phyloP scores from a whole-genome alignment of 2,888 invertebrate genomes.

The Ophion slaviceki region DNA sequence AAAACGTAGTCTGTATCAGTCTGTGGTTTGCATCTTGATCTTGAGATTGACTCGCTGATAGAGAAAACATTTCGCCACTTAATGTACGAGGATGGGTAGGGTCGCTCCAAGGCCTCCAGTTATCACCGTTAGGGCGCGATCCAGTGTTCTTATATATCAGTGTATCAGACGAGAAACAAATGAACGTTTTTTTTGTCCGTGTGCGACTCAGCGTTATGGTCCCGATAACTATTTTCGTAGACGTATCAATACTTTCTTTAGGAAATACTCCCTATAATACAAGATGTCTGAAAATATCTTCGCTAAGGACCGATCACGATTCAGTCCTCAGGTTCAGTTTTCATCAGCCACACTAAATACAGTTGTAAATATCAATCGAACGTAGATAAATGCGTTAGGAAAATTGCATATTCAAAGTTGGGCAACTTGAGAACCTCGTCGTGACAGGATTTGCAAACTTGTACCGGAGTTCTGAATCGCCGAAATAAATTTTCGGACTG shows the following conservation, averaged over 20 bases:
- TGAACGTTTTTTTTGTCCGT: not conserved
- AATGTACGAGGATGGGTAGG: not conserved
- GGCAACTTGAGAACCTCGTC: not conserved
- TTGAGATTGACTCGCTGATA: too few species aligned
- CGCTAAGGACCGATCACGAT: not conserved
- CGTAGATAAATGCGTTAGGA: not conserved
- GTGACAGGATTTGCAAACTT: too few species aligned
- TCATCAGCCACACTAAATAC: not conserved
- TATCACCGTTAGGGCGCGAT: not conserved
- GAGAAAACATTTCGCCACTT: too few species aligned
- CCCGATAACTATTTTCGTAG: constrained; percentile 6
- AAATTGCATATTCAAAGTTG: not conserved
- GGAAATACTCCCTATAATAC: not conserved
- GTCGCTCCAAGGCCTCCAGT: not conserved
- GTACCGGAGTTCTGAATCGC: not conserved
- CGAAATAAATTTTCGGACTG: not conserved
- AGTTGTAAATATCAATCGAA: not conserved
- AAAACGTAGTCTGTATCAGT: not conserved
- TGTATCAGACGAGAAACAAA: not conserved
- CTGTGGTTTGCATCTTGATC: too few species aligned
- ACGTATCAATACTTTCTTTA: constrained; percentile 1
- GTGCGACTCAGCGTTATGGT: not conserved
- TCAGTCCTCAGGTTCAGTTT: not conserved
- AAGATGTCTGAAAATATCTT: constrained; percentile 1
- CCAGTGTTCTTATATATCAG: not conserved